Base-by-base conservation (phyloP, 1,140 invertebrate species). In the Venturia canescens region DNA sequence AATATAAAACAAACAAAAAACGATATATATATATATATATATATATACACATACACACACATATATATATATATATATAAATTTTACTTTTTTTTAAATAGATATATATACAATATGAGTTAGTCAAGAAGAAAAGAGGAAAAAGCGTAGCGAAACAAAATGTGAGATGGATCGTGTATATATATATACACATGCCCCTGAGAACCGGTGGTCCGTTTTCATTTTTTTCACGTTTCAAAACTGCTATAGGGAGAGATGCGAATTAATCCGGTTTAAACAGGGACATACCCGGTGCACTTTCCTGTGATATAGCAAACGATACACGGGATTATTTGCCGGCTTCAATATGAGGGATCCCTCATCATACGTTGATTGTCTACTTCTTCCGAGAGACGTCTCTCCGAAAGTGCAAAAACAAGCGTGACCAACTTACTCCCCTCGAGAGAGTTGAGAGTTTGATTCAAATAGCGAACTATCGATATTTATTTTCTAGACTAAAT, bases 1-100 rank as follows among this genome's bases (percentile, higher is more conserved):
- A 90, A 89, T 89, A 89, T 90, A 88, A 86, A 86, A 71, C 84
- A 80, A 83, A 81, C n/a, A n/a, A 81, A 38, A 50, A 76, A 63
- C 9, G 5, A 63, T 21, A 63, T 11, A 21, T 11, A 26, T 50
- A 71, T 31, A 60, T 31, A 79, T 31, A 70, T 29, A 70, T 50
- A 71, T 70, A 79, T 71, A 79, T 53, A 31, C 31, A 70, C 21
- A 66, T 44, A 34, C 9, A 4, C 34, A 34, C 34, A 34, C 34
- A 34, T 9, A 34, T 34, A n/a, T 34, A 34, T 34, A 34, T 53
- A 80, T 79, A 81, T 74, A 79, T 38, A 76, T 71, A 83, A 66
- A 83, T 83, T 31, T 82, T 76, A 78, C 27, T 70, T 71, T 71
- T 72, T 50, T 79, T 50, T 44, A 70, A 50, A 60, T 53, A 79